Evolutionary conservation across 2,797 vertebrate genomes (phyloP).

Genomic region (Chelon auratus): DNA sequence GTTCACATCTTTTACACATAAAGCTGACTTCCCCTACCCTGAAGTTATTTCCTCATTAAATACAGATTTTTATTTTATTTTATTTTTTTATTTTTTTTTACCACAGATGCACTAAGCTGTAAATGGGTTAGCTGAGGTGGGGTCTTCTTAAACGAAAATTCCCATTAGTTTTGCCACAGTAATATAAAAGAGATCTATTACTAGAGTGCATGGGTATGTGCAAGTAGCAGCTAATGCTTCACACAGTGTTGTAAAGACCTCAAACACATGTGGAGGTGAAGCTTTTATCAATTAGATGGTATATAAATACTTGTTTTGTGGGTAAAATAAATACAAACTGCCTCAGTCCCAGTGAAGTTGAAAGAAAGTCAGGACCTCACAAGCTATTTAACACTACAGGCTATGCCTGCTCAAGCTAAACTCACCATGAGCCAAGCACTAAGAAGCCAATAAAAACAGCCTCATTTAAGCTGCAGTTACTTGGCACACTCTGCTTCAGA

Average conservation of each 20-base stretch:
- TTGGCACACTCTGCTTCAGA: conserved; percentile 57
- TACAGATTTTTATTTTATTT: conserved; percentile 1
- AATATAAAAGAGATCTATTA: conserved; percentile 35
- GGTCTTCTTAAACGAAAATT: conserved; percentile 39
- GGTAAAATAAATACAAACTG: conserved; percentile 65
- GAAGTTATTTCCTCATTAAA: conserved; percentile 59
- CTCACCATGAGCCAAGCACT: conserved; percentile 57
- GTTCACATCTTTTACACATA: conserved; percentile 51
- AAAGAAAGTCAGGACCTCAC: conserved; percentile 67
- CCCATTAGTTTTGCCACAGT: conserved; percentile 42
- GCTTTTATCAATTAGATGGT: conserved; percentile 65
- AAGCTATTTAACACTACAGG: conserved; percentile 69
- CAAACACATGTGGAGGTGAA: conserved; percentile 55
- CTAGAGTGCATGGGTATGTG: conserved; percentile 23
- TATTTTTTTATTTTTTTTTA: neutral
- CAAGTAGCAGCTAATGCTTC: conserved; percentile 49
- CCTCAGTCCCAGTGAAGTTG: conserved; percentile 52
- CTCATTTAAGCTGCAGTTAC: conserved; percentile 65
- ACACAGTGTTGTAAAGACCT: conserved; percentile 45
- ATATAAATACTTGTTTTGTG: conserved; percentile 68
- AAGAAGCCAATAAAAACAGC: conserved; percentile 75
- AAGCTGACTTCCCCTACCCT: conserved; percentile 32
- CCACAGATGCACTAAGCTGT: conserved; percentile 43
- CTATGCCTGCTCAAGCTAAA: conserved; percentile 59
- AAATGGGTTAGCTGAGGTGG: conserved; percentile 35